A percentile compares a stretch with the other conserved stretches of the same genome.
These are phyloP conservation scores for Helleia helle DNA, from an alignment of 2,888 invertebrate genomes.

Conservation along the genomic window DNA sequence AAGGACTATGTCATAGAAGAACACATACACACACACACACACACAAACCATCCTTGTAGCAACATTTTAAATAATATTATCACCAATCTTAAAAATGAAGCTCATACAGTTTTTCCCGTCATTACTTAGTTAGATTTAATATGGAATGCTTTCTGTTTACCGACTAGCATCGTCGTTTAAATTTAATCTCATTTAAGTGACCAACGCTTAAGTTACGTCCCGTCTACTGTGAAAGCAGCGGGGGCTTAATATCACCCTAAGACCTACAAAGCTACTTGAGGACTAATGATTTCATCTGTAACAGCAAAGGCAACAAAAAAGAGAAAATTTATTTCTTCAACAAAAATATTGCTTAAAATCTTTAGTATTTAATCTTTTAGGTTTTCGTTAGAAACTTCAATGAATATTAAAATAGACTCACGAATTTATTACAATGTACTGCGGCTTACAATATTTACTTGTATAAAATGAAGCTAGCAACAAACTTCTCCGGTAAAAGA, in stretches of 20 bases:
- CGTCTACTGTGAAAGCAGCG: background rate
- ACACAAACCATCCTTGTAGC: no score
- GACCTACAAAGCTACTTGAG: background rate
- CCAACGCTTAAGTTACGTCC: background rate
- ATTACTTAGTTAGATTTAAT: no score
- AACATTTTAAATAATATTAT: no score
- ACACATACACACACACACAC: no score
- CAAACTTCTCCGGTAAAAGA: no score
- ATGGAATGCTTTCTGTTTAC: background rate
- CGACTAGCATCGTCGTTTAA: background rate
- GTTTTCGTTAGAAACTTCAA: background rate
- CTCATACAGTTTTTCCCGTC: no score
- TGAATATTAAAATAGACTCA: background rate
- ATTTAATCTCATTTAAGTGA: conserved; percentile 4
- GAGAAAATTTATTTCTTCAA: background rate
- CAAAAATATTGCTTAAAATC: conserved; percentile 2
- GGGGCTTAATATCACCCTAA: background rate
- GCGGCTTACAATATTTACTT: no score
- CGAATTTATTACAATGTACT: no score
- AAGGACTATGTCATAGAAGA: no score
- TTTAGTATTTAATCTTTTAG: background rate
- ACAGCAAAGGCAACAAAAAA: background rate
- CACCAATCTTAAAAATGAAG: no score
- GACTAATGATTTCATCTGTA: conserved; percentile 5
- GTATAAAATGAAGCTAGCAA: no score